Evolutionary conservation across 2,888 invertebrate species (phyloP), one percentile per base, ranked within the genome.

Genomic region (Nipponacmea schrenckii): DNA sequence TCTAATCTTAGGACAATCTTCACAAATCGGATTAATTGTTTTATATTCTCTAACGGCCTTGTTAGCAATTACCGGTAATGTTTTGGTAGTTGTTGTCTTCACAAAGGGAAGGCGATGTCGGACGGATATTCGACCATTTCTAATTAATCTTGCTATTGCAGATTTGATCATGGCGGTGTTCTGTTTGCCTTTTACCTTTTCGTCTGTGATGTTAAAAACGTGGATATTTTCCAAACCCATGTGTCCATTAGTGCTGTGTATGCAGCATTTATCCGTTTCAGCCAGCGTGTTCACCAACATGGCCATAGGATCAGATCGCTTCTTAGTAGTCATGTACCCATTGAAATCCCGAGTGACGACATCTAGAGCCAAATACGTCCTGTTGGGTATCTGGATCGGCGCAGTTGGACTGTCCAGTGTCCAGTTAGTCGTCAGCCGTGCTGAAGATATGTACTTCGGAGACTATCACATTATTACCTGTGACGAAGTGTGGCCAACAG

Each of bases 101-200:
- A 80, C 86, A 0, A 79, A 86, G 14, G 90, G 90, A 0, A 74
- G 81, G 26, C 78, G 86, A 70, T 88, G 86, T 1, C 75, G 86
- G 31, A 86, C 87, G 0, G 86, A 87, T 70, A 80, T 88, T 8
- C 77, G 89, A 68, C 79, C 82, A 5, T 96, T 96, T 88, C 95
- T 97, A 85, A 94, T 94, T 85, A 91, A 91, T 82, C 90, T 97
- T 78, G 96, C 96, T 0, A 91, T 96, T 56, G 95, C 96, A 62
- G 97, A 97, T 87, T 93, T 97, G 74, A 90, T 96, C 71, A 96
- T 97, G 93, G 94, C 96, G 0, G 85, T 95, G 31, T 94, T 97
- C 83, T 96, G 97, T 89, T 94, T 97, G 77, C 96, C 96, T 2
- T 96, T 96, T 85, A 94, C 95, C 1, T 96, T 90, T 80, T 89